Evolutionary conservation across 2,888 invertebrate genomes (phyloP), one percentile per base, ranked within the genome.

Genomic region (Byasa hedistus): DNA sequence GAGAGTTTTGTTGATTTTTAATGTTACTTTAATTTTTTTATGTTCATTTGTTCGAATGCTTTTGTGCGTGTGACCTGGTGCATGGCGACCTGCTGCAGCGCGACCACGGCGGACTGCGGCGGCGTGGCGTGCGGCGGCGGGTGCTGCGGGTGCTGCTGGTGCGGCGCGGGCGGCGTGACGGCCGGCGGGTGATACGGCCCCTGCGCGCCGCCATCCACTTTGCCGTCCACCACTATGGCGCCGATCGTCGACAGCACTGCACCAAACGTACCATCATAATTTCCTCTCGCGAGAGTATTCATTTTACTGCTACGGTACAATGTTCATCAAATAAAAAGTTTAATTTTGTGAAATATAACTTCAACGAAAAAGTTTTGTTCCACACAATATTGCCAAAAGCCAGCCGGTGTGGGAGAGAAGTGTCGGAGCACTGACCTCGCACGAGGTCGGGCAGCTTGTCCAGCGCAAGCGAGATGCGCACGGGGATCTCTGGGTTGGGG

Each of bases 401-500:
- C n/a, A n/a, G n/a, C n/a, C n/a, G n/a, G n/a, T n/a, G n/a, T n/a
- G n/a, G 12, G 22, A 56, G 44, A 4, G 44, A 19, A n/a, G 21
- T 36, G 17, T 74, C 22, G 10, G 23, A 7, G 54, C 3, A 67
- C 72, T 64, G 76, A 95, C 95, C 95, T 92, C 96, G 95, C 75
- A 96, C 93, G 65, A 96, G 92, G 80, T 96, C 96, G 61, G 95
- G 94, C 76, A 96, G 94, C 91, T 96, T 96, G 83, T 96, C 96
- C 71, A 96, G 89, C 75, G 95, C 94, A 68, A 96, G 92, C 82
- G 95, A 94, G 83, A 97, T 96, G 78, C 96, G 93, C 72, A 97
- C 96, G 48, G 96, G 96, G 74, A 97, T 96, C 89, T 97, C 96
- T 22, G 97, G 97, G 93, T 97, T 97, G 72, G 97, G 97, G 81